Conservation (phyloP, 2,113 vertebrate species). For the Gymnarchus niloticus region DNA sequence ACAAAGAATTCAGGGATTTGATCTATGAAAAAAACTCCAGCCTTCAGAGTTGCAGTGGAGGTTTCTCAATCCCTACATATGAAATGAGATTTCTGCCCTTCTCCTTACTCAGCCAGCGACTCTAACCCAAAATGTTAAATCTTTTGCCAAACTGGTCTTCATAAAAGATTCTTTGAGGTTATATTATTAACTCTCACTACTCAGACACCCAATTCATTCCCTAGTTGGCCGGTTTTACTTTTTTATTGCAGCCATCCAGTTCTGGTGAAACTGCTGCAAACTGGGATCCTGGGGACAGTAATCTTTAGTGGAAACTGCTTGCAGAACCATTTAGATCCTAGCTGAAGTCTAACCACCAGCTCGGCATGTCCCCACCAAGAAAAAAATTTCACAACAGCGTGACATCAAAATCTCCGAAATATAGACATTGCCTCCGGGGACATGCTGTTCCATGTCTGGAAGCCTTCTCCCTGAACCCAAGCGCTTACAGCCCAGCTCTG, state of each 20-base stretch:
- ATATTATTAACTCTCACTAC: neutral
- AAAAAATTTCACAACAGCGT: neutral
- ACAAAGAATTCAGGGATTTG: too few relatives aligned
- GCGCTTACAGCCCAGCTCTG: too few relatives aligned
- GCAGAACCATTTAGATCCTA: neutral
- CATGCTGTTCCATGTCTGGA: too few relatives aligned
- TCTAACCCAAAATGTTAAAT: neutral
- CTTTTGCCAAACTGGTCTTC: neutral
- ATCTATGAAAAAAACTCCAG: too few relatives aligned
- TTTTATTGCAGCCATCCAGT: neutral
- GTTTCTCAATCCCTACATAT: too few relatives aligned
- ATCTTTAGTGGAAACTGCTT: neutral
- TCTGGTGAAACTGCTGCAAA: neutral
- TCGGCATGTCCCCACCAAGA: neutral
- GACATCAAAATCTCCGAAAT: too few relatives aligned
- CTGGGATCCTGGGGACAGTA: neutral
- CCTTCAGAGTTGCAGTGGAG: too few relatives aligned
- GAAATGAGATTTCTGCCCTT: neutral
- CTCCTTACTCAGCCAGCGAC: neutral
- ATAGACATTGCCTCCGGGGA: too few relatives aligned
- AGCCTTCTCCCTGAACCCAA: too few relatives aligned
- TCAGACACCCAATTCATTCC: neutral
- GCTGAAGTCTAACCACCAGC: neutral
- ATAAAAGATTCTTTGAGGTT: neutral
- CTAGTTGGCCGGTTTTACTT: neutral